A percentile compares a stretch with the other conserved stretches of the same genome.
Conservation (phyloP, 2,888 invertebrate genomes). For the Chelonus formosanus region DNA sequence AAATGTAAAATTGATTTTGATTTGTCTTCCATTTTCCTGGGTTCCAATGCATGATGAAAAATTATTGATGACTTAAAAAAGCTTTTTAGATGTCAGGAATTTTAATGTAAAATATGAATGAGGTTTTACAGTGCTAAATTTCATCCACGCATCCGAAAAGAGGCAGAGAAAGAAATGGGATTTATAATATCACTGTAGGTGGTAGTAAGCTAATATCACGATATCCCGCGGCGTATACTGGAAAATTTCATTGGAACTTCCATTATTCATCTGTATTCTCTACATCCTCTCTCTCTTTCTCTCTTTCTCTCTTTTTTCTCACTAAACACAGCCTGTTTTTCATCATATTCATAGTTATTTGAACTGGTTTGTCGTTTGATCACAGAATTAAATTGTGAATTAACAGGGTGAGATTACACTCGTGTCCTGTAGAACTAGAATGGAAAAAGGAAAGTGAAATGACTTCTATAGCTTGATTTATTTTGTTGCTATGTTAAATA, state of each 20-base stretch:
- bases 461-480: too few species aligned
- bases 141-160: conserved; percentile 4
- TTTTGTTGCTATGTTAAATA: too few species aligned
- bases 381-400: too few species aligned
- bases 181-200: conserved; percentile 41
- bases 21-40: too few species aligned
- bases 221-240: conserved; percentile 61
- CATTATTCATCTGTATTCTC: conserved; percentile 60
- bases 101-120: too few species aligned
- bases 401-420: too few species aligned
- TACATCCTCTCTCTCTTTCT: conserved; percentile 24
- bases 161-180: conserved; percentile 39
- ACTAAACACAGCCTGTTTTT: too few species aligned
- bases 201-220: conserved; percentile 63
- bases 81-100: background rate
- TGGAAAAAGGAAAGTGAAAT: too few species aligned
- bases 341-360: too few species aligned
- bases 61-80: background rate
- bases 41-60: background rate
- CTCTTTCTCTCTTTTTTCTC: conserved; percentile 10
- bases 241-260: conserved; percentile 64
- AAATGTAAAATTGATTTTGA: too few species aligned
- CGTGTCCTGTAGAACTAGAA: too few species aligned
- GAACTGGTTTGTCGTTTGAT: too few species aligned
- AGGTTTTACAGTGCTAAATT: background rate